Base-by-base conservation (phyloP, 2,888 invertebrate species). In the Drosophila limbata region DNA sequence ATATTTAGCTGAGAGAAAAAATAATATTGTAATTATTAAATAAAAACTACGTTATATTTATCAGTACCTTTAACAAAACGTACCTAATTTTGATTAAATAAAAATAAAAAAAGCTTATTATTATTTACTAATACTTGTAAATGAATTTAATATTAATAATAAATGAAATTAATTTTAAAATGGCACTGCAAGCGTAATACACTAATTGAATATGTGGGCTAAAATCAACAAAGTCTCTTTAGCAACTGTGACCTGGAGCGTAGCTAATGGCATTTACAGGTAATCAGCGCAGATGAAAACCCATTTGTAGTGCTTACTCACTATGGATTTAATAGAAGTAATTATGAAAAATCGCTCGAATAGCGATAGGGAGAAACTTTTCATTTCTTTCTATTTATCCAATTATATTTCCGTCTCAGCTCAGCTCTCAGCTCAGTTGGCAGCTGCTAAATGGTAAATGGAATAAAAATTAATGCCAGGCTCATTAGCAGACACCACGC, bases 401-500 rank as follows among this genome's bases (percentile, higher is more conserved):
- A 67, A 70, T 69, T 69, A 68, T 56, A 59, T 78, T 72, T 69
- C 57, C 6, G 17, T 3, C 17, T 48, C 21, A 21, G 21, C 6
- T 13, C 21, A 44, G 6, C 8, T 28, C 25, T 45, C 21, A 21
- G 13, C 13, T 65, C 67, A 57, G 64, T 59, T 56, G 19, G 47
- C 47, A 50, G 50, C 51, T 62, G 55, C 55, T 60, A 77, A 85
- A 85, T 35, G 35, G 13, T 13, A 35, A 35, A 13, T 35, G 35
- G 13, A 35, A 35, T 85, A 83, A 80, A 77, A 82, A 85, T 77
- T 74, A 85, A 85, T 85, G 70, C 57, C 64, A 68, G 71, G 50
- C 88, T 85, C 85, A 85, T 85, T 85, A 85, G 88, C 69, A 77
- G 57, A 70, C 35, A 51, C 73, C 59, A 73, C 65, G 83, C 74